A percentile compares a stretch with the other conserved stretches of the same genome.
Conservation (phyloP, 1,140 invertebrate genomes). For the Eciton burchellii region DNA sequence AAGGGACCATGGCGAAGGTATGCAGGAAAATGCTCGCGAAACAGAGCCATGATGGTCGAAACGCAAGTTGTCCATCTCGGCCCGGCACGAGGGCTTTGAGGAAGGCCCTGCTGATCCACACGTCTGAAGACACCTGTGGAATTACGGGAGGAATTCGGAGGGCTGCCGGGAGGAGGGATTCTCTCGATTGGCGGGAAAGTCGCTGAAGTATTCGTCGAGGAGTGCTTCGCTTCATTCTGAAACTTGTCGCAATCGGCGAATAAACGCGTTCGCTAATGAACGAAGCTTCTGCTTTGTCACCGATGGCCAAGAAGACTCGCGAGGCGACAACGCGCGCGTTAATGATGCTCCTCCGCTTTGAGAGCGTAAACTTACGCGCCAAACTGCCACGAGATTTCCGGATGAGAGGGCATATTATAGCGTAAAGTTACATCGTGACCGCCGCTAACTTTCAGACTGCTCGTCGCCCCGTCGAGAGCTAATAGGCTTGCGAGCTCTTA, state of each 20-base stretch:
- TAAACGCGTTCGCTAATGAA: not conserved
- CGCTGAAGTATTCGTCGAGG: not conserved
- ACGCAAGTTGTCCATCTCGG: too few relatives aligned
- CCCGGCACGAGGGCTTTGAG: not conserved
- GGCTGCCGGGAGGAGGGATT: too few relatives aligned
- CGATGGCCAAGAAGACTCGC: not conserved
- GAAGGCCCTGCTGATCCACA: not conserved
- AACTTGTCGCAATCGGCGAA: too few relatives aligned
- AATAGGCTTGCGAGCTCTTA: constrained; percentile 62
- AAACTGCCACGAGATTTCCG: constrained; percentile 46
- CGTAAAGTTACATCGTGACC: constrained; percentile 33
- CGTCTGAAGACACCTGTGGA: not conserved
- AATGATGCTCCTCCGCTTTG: not conserved
- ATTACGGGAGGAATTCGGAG: not conserved
- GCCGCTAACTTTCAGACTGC: constrained; percentile 43
- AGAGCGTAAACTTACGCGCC: constrained; percentile 23
- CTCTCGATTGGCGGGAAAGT: too few relatives aligned
- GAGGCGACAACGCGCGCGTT: not conserved
- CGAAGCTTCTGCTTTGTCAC: not conserved
- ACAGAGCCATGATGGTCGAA: too few relatives aligned
- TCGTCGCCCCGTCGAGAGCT: constrained; percentile 31
- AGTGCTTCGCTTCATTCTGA: too few relatives aligned
- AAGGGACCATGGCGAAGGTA: not conserved
- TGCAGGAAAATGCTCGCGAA: not conserved
- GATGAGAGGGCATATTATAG: not conserved